These are phyloP conservation scores for Drosophila fuyamai DNA, from an alignment of 1,140 invertebrate genomes.

Conservation along the genomic window DNA sequence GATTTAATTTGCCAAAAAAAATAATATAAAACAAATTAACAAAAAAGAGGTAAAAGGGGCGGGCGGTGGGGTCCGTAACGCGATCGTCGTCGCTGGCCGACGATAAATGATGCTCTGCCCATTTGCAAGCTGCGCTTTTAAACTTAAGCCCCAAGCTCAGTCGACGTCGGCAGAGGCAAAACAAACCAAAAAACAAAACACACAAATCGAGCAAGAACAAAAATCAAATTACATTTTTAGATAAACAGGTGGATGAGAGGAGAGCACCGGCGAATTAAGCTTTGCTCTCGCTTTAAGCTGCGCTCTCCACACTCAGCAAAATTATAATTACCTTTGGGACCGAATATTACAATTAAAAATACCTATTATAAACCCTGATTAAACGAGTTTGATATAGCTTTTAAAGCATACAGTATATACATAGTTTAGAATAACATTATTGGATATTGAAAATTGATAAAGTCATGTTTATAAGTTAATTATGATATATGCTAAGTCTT, in stretches of 20 bases:
- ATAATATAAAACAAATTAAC: neutral
- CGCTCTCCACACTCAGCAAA: conserved; percentile 7
- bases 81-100: conserved; percentile 31
- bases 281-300: conserved; percentile 30
- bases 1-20: conserved; percentile 36
- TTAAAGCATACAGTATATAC: too few species aligned
- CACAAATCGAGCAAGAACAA: conserved; percentile 35
- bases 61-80: conserved; percentile 22
- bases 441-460: too few species aligned
- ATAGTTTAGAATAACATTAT: too few species aligned
- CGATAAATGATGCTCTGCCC: conserved; percentile 51
- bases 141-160: conserved; percentile 15
- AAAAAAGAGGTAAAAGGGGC: conserved; percentile 33
- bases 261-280: conserved; percentile 11
- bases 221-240: conserved; percentile 44
- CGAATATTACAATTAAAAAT: neutral
- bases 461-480: too few species aligned
- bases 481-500: too few species aligned
- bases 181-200: conserved; percentile 30
- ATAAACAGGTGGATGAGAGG: conserved; percentile 26
- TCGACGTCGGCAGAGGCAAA: neutral
- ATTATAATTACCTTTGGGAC: neutral
- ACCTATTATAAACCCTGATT: neutral
- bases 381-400: too few species aligned
- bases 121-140: conserved; percentile 65